Evolutionary conservation across 2,113 vertebrate species (phyloP).

Genomic region (Sterna hirundo): DNA sequence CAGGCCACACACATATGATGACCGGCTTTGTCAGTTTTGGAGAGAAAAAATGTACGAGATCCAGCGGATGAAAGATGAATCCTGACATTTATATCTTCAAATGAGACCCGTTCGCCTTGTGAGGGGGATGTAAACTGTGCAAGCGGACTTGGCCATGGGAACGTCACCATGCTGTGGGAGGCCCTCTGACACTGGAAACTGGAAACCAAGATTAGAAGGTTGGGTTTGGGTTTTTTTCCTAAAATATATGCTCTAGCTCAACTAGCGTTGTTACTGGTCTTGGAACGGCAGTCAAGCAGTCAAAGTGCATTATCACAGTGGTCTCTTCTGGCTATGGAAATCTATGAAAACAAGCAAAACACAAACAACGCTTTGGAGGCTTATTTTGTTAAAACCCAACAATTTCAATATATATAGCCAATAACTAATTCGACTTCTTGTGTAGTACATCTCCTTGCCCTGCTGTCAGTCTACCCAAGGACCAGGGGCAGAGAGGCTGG

Average conservation of each 20-base stretch:
- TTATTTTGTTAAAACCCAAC: not conserved
- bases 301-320: not conserved
- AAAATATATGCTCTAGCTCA: slow-evolving; percentile 46
- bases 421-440: not conserved
- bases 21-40: not conserved
- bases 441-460: not conserved
- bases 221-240: slow-evolving; percentile 6
- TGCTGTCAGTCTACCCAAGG: not conserved
- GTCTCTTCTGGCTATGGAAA: not conserved
- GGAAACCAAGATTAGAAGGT: slow-evolving; percentile 65
- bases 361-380: not conserved
- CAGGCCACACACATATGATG: slow-evolving; percentile 30
- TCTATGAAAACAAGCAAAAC: slow-evolving; percentile 21
- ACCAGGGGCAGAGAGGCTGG: not conserved
- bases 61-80: not conserved
- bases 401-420: not conserved
- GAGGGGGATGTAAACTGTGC: not conserved
- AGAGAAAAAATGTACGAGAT: not conserved
- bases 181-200: slow-evolving; percentile 34
- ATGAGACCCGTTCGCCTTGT: not conserved
- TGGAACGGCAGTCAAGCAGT: not conserved
- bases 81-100: slow-evolving; percentile 25
- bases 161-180: slow-evolving; percentile 27
- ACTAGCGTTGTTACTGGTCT: not conserved
- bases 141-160: not conserved